Base-by-base conservation (phyloP, 2,888 invertebrate genomes). In the Apodemia duryi region DNA sequence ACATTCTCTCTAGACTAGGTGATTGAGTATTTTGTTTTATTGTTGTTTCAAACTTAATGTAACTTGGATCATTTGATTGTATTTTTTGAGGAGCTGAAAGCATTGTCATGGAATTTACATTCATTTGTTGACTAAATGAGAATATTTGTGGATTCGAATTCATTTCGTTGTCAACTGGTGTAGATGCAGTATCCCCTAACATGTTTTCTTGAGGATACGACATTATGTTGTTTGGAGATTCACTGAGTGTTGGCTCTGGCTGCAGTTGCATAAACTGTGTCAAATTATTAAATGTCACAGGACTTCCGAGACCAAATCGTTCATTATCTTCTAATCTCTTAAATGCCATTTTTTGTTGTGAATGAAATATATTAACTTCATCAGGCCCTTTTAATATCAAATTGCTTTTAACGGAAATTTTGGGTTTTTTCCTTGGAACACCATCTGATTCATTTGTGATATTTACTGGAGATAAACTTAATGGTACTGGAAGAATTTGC, bases 391-490 rank as follows among this genome's bases (percentile, higher is more conserved):
- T 92, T 3, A 92, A 73, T 69, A 92, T 90, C 52, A 92, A 74
- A 71, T 92, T 92, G 71, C 92, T 92, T 75, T 92, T 92, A 0
- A 92, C 92, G 1, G 92, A 92, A 81, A 92, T 92, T 72, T 92
- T 92, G 0, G 92, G 88, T 66, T 92, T 92, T 71, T 92, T 92
- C 41, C 91, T 79, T 0, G 91, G 90, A 52, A 73, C 78, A 1
- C 86, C 85, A 46, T 91, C 91, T 2, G 68, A 69, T 46, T 90
- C 90, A 13, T 77, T 74, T 0, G 76, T 72, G 46, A 82, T 80
- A 65, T 83, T 84, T 1, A 89, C 79, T 1, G 90, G 89, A 2
- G 91, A 91, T 69, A 86, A 88, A 65, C 89, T 85, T 0, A 81
- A 85, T 0, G 86, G 88, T 0, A 90, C 88, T 0, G 91, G 90